phyloP scores from a whole-genome alignment of 2,888 invertebrate genomes.

The Watsonalla cultraria region DNA sequence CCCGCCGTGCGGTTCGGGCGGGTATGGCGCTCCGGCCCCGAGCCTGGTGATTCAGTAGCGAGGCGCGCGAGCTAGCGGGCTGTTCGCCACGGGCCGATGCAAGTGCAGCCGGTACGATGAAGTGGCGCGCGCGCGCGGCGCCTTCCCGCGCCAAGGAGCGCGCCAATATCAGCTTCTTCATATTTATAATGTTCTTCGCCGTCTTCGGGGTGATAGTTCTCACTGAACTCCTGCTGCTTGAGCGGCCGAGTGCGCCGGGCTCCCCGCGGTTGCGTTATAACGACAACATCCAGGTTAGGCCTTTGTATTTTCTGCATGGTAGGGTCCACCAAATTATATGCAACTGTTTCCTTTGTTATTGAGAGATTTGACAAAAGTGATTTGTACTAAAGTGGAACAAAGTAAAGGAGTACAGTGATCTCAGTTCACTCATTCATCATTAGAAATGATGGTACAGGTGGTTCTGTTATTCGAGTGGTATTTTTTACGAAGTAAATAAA shows the following conservation, averaged over 20 bases:
- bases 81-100: slow-evolving; percentile 44
- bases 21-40: slow-evolving; percentile 19
- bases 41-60: slow-evolving; percentile 48
- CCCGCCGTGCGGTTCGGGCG: slow-evolving; percentile 12
- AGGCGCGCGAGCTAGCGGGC: slow-evolving; percentile 41
- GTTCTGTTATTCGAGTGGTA: too few species aligned
- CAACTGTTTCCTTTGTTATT: slow-evolving; percentile 13
- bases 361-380: slow-evolving; percentile 2
- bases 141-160: slow-evolving; percentile 83
- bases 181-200: slow-evolving; percentile 93
- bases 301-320: slow-evolving; percentile 9
- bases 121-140: slow-evolving; percentile 71
- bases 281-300: slow-evolving; percentile 82
- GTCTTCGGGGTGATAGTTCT: slow-evolving; percentile 92
- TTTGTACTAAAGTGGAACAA: neutral
- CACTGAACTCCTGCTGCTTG: slow-evolving; percentile 86
- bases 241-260: slow-evolving; percentile 77
- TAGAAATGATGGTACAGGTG: too few species aligned
- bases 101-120: slow-evolving; percentile 53
- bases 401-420: too few species aligned
- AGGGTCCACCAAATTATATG: slow-evolving; percentile 1
- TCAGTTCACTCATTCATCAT: too few species aligned
- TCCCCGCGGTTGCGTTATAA: slow-evolving; percentile 78
- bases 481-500: too few species aligned
- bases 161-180: slow-evolving; percentile 92